Conservation (phyloP, 1,140 invertebrate genomes). For the Aricia agestis region DNA sequence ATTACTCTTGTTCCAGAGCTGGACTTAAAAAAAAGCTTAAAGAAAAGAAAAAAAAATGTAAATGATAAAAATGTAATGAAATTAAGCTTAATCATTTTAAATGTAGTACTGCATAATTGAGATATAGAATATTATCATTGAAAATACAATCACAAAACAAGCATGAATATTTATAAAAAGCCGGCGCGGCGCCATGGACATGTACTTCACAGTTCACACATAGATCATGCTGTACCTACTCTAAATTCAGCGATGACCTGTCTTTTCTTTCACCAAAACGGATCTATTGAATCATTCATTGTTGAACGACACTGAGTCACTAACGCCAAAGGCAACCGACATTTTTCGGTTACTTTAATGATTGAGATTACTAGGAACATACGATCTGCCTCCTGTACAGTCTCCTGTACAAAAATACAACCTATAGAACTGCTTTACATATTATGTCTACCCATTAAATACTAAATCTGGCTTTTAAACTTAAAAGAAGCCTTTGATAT, state of each 20-base stretch:
- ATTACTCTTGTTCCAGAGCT: not conserved
- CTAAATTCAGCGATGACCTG: slow-evolving; percentile 46
- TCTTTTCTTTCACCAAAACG: slow-evolving; percentile 48
- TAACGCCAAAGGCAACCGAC: slow-evolving; percentile 25
- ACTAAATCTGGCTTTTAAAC: not conserved
- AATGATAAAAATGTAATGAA: too few species aligned
- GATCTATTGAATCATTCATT: slow-evolving; percentile 48
- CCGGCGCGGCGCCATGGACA: not conserved
- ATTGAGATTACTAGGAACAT: not conserved
- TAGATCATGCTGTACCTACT: slow-evolving; percentile 24
- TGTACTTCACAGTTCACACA: not conserved
- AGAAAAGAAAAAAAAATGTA: too few species aligned
- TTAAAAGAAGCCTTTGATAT: not conserved
- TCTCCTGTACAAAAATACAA: too few species aligned
- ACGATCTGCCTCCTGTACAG: too few species aligned
- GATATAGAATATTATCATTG: too few species aligned
- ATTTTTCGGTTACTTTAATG: slow-evolving; percentile 13
- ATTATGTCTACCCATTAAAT: too few species aligned
- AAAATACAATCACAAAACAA: too few species aligned
- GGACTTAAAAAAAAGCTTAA: too few species aligned
- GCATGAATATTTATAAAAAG: not conserved
- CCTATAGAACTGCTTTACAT: too few species aligned
- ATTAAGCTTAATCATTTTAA: too few species aligned
- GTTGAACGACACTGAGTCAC: slow-evolving; percentile 32
- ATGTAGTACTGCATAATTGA: too few species aligned